Evolutionary conservation across 2,113 vertebrate species (phyloP).

Genomic region (Grantiella picta): DNA sequence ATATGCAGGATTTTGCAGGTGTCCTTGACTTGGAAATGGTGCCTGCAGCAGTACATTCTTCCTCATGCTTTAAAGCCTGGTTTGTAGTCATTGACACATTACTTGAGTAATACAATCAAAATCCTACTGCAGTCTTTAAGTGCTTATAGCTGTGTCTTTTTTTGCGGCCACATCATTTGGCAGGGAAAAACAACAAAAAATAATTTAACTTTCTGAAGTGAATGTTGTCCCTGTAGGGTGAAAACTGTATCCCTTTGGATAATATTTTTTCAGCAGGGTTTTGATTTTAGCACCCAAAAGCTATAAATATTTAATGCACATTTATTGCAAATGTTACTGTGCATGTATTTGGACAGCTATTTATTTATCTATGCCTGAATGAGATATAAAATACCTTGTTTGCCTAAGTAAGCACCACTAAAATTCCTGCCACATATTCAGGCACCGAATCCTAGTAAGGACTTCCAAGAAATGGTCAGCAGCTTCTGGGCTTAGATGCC

Average conservation of each 20-base stretch:
- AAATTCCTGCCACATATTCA: slow-evolving; percentile 1
- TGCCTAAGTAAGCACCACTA: background rate
- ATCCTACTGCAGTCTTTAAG: background rate
- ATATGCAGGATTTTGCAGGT: background rate
- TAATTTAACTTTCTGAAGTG: background rate
- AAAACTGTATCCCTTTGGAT: background rate
- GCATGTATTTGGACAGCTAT: background rate
- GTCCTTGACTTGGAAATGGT: background rate
- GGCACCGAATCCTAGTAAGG: background rate
- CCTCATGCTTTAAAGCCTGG: background rate
- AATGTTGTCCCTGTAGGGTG: background rate
- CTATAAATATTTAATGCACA: background rate
- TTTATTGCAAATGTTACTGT: background rate
- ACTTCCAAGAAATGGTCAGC: slow-evolving; percentile 1
- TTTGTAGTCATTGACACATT: background rate
- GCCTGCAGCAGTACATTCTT: background rate
- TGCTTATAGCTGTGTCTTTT: background rate
- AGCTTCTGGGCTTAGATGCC: background rate
- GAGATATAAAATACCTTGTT: background rate
- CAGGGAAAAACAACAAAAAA: background rate
- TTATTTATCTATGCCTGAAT: background rate
- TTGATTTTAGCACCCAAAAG: background rate
- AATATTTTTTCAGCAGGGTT: background rate
- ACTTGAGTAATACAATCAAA: background rate
- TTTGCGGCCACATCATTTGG: background rate